Evolutionary conservation across 2,797 vertebrate genomes (phyloP), one percentile per base, ranked within the genome.

Genomic region (Parauchenoglanis punctatus): DNA sequence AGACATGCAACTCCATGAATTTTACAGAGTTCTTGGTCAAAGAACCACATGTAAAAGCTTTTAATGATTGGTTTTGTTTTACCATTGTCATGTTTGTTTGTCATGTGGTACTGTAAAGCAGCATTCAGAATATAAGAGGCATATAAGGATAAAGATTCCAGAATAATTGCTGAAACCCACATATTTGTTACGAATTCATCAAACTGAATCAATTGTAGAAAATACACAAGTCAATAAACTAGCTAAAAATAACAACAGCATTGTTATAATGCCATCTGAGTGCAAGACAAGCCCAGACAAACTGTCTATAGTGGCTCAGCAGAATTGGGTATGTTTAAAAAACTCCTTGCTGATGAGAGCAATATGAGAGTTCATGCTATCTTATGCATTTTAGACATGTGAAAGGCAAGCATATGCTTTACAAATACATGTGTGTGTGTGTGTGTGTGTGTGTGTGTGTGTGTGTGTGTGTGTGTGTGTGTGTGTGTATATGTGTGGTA

Each of bases 261-360:
- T 44, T 68, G 86, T 84, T 78, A 65, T 49, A 59, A 76, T 56
- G 75, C 58, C 52, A 76, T 46, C 25, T 65, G 6, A 76, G 86
- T 56, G 56, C 61, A 83, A 72, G 68, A 49, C 46, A 85, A 80
- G 13, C 68, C 28, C 35, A 56, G 44, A 35, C 35, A 84, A 84
- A 87, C 87, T 76, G 85, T 90, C 81, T 35, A 54, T 63, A 72
- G 77, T 58, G 44, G 75, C 35, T 81, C 81, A 81, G 85, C 65
- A 90, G 85, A 61, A 85, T 20, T 68, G 86, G 68, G 63, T 87
- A 88, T 87, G 2, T 35, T 40, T 40, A 40, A 40, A 44, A 46
- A 23, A 0, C 35, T 11, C 10, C 40, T 73, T 23, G 20, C 18
- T 8, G 20, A 46, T 23, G 70, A 46, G 40, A 73, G 40, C 70